Evolutionary conservation across 2,797 vertebrate genomes (phyloP).

Genomic region (Ibycter americanus): DNA sequence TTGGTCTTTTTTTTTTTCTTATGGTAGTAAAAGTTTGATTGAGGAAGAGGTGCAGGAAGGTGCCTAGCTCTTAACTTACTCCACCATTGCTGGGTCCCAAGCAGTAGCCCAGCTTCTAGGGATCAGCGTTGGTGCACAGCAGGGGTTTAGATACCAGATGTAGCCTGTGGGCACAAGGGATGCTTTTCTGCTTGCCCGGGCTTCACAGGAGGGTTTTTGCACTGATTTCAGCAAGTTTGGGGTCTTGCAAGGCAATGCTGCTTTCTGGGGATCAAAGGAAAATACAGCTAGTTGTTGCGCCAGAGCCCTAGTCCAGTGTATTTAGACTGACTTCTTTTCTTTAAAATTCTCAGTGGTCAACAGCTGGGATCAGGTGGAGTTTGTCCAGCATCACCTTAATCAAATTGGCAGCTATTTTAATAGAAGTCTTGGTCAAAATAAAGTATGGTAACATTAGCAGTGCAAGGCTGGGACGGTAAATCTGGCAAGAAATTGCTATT

Average conservation of each 20-base stretch:
- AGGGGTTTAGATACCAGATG: neutral
- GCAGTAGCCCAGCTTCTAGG: neutral
- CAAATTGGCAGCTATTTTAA: neutral
- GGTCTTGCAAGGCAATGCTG: neutral
- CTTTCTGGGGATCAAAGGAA: neutral
- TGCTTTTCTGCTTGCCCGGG: neutral
- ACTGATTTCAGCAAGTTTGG: fast-evolving
- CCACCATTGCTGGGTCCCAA: no score
- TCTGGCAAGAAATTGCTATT: neutral
- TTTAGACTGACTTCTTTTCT: neutral
- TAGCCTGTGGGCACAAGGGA: neutral
- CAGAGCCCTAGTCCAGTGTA: neutral
- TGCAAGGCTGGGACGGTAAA: neutral
- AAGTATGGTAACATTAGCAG: neutral
- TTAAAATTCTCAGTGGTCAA: neutral
- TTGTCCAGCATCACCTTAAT: neutral
- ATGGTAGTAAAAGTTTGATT: neutral
- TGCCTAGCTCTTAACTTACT: neutral
- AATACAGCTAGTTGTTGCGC: neutral
- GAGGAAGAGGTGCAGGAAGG: neutral
- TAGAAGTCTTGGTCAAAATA: neutral
- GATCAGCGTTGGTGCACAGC: neutral
- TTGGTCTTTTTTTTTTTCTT: neutral
- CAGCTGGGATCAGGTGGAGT: constrained; percentile 5
- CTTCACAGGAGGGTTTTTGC: neutral